phyloP scores from a whole-genome alignment of 1,140 invertebrate species.

The Drosophila micromelanica region DNA sequence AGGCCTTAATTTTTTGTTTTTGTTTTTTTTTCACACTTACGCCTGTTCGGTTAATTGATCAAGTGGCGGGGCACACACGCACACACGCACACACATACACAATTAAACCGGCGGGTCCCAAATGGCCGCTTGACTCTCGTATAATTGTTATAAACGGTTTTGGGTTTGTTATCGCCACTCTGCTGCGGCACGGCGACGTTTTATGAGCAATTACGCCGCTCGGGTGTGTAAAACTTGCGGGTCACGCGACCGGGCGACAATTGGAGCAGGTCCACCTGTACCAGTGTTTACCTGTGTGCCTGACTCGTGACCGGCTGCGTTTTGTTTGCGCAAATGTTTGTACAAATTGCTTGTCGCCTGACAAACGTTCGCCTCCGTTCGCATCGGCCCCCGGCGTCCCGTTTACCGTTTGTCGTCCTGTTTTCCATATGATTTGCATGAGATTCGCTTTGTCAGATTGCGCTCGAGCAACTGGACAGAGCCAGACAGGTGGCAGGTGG shows the following conservation, averaged over 20 bases:
- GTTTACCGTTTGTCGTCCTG: slow-evolving; percentile 24
- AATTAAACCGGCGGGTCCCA: slow-evolving; percentile 13
- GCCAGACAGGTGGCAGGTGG: not conserved
- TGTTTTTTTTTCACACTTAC: slow-evolving; percentile 12
- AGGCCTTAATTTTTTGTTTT: too few relatives aligned
- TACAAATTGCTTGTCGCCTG: slow-evolving; percentile 75
- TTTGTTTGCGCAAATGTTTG: slow-evolving; percentile 68
- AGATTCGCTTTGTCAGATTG: slow-evolving; percentile 70
- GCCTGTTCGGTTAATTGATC: slow-evolving; percentile 10
- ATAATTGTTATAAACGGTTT: slow-evolving; percentile 53
- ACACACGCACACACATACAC: not conserved
- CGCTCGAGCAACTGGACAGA: slow-evolving; percentile 39
- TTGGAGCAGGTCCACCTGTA: too few relatives aligned
- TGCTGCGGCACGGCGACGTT: slow-evolving; percentile 21
- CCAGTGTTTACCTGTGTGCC: too few relatives aligned
- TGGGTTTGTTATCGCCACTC: slow-evolving; percentile 27
- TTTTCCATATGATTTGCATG: slow-evolving; percentile 68
- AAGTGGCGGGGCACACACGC: not conserved
- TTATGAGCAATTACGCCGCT: slow-evolving; percentile 71
- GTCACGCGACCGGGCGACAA: slow-evolving; percentile 55
- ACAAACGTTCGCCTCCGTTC: slow-evolving; percentile 12
- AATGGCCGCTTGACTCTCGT: slow-evolving; percentile 25
- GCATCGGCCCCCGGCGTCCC: slow-evolving; percentile 1
- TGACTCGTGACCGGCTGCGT: slow-evolving; percentile 38
- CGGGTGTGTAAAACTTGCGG: slow-evolving; percentile 67